Base-by-base conservation (phyloP, 1,140 invertebrate species). In the Scaptomyza hsui region DNA sequence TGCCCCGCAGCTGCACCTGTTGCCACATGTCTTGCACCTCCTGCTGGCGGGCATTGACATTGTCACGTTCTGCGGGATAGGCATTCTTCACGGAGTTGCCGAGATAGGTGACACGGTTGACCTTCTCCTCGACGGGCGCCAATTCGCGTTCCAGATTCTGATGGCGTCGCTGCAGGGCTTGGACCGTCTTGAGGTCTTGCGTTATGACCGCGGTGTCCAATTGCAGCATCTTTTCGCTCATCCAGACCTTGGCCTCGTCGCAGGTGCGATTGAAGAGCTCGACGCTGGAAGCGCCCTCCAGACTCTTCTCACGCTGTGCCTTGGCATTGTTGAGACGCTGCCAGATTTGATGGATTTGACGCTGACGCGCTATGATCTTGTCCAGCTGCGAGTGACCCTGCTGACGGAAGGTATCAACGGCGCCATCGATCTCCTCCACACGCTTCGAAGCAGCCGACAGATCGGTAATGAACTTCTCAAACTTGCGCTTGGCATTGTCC, bases 401-500 rank as follows among this genome's bases (percentile, higher is more conserved):
- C 1, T 94, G 93, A 0, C 95, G 94, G 89, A 99, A 96, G 71
- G 97, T 96, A 55, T 97, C 94, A 0, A 98, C 98, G 15, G 97
- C 95, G 0, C 94, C 92, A 85, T 99, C 97, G 57, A 99, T 96
- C 37, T 95, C 95, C 76, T 98, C 97, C 60, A 99, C 93, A 1
- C 98, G 94, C 76, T 97, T 97, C 2, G 96, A 96, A 19, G 97
- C 98, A 0, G 98, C 98, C 1, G 97, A 98, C 7, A 99, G 92
- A 89, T 99, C 98, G 0, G 98, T 99, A 3, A 99, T 93, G 92
- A 99, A 97, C 92, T 98, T 97, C 94, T 99, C 97, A 92, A 98
- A 99, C 92, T 99, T 98, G 81, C 97, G 94, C 90, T 97, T 97
- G 13, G 97, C 97, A 16, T 95, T 97, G 82, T 98, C 97, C n/a